Evolutionary conservation across 2,888 invertebrate species (phyloP).

Genomic region (Nephrotoma flavescens): DNA sequence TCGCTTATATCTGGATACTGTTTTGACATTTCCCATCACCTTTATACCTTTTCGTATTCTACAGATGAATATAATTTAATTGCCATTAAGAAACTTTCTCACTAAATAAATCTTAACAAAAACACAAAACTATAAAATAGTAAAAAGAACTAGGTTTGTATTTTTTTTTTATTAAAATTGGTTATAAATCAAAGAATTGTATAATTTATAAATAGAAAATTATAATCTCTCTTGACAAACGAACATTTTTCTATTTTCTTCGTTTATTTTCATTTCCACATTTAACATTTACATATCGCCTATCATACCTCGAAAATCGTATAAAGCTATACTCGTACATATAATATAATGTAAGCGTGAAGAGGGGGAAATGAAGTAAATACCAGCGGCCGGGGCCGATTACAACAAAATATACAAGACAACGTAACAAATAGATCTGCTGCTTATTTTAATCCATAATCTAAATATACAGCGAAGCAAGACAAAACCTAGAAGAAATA

Average conservation of each 20-base stretch:
- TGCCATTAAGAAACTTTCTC: neutral
- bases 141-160: neutral
- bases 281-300: neutral
- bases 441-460: neutral
- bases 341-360: neutral
- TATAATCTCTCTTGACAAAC: neutral
- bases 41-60: neutral
- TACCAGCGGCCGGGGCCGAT: neutral
- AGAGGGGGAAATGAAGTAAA: neutral
- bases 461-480: neutral
- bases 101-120: neutral
- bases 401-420: neutral
- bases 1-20: no score
- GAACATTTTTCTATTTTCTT: neutral
- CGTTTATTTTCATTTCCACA: neutral
- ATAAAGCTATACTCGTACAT: neutral
- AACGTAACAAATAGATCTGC: neutral
- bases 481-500: neutral
- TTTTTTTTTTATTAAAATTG: neutral
- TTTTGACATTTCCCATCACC: neutral
- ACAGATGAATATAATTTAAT: neutral
- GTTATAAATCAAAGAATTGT: neutral
- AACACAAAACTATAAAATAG: neutral
- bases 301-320: neutral
- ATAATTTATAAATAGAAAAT: neutral